Percentiles rank a stretch among this genome's conserved stretches.
Conservation (phyloP, 2,797 vertebrate species). For the Takifugu ocellatus region DNA sequence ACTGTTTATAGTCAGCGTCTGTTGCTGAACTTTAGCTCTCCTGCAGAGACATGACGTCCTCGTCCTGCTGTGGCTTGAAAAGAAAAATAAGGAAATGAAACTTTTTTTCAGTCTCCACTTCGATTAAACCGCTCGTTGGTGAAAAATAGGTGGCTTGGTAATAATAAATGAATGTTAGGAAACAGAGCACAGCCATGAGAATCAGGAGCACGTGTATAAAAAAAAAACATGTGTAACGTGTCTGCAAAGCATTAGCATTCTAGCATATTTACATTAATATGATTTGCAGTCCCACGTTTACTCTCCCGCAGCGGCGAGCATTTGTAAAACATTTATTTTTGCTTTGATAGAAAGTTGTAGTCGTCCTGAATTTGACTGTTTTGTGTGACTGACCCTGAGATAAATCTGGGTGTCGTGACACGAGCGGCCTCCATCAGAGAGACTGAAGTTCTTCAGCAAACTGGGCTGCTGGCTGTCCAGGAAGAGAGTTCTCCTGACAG, state of each 20-base stretch:
- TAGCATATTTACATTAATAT: not conserved
- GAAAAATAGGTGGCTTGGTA: no score
- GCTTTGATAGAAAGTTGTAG: not conserved
- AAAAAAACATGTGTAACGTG: no score
- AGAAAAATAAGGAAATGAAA: no score
- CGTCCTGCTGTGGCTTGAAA: no score
- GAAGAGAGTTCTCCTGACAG: conserved; percentile 81
- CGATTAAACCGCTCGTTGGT: no score
- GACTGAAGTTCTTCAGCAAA: conserved; percentile 68
- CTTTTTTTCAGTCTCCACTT: no score
- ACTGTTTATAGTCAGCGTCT: no score
- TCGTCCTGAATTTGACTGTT: no score
- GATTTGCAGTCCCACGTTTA: not conserved
- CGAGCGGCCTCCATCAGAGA: conserved; percentile 70
- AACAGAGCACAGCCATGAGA: not conserved
- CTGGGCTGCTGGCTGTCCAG: conserved; percentile 76
- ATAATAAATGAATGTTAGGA: no score
- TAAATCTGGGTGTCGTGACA: conserved; percentile 84
- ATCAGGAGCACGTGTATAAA: not conserved
- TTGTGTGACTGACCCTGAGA: conserved; percentile 76
- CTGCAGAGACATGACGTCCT: no score
- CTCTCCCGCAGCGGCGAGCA: not conserved
- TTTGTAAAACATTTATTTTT: not conserved
- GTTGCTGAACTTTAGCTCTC: no score
- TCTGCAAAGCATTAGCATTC: not conserved